Conservation (phyloP, 2,888 invertebrate species). For the Phania funesta region DNA sequence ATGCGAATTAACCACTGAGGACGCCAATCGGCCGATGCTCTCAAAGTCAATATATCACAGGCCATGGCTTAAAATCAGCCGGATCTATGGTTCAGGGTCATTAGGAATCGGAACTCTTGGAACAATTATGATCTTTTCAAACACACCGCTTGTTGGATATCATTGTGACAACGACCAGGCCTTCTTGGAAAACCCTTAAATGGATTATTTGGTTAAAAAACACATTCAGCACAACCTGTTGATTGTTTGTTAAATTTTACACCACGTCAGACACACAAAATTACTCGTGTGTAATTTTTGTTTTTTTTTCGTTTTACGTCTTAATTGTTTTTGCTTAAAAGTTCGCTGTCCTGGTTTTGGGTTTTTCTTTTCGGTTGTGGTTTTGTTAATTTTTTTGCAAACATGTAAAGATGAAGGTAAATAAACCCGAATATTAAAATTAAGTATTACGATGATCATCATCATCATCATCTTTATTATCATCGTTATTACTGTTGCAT, state of each 20-base stretch:
- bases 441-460: not conserved
- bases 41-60: too few species aligned
- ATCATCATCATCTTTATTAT: not conserved
- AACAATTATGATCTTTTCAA: too few species aligned
- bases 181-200: too few species aligned
- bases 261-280: conserved; percentile 30
- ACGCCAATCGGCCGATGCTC: too few species aligned
- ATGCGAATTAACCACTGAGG: too few species aligned
- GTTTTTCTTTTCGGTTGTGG: not conserved
- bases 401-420: conserved; percentile 40
- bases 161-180: too few species aligned
- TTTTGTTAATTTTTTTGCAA: conserved; percentile 27
- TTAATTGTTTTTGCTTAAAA: conserved; percentile 17
- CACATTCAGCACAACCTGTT: conserved; percentile 40
- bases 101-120: too few species aligned
- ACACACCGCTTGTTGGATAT: too few species aligned
- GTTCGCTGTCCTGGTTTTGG: conserved; percentile 40
- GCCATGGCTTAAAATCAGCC: too few species aligned
- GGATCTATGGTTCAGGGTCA: too few species aligned
- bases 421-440: conserved; percentile 47
- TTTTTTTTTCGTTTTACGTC: conserved; percentile 1
- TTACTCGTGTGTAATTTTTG: not conserved
- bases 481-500: not conserved
- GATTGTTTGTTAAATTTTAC: conserved; percentile 38
- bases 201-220: not conserved